Evolutionary conservation across 2,797 vertebrate genomes (phyloP).

Genomic region (Sebastes iracundus): DNA sequence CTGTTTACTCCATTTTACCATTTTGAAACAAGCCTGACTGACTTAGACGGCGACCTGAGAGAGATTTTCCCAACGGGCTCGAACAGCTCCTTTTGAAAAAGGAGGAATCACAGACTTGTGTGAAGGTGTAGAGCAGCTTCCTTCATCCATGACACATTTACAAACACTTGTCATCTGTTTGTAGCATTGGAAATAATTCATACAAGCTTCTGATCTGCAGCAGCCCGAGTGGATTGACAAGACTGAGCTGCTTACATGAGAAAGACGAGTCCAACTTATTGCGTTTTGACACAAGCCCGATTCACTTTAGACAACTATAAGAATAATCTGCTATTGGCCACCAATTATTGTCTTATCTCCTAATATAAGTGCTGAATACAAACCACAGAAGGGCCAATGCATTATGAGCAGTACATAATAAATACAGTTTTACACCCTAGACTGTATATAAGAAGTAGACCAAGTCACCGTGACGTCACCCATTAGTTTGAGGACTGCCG

Average conservation of each 20-base stretch:
- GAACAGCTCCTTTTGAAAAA: neutral
- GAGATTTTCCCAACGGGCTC: neutral
- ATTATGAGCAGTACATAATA: neutral
- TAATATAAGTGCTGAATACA: neutral
- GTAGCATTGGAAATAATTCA: neutral
- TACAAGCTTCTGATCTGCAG: neutral
- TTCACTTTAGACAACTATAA: neutral
- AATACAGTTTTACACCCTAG: no score
- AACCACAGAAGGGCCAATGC: neutral
- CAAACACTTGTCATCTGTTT: neutral
- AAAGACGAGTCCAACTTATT: neutral
- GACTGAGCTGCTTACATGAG: neutral
- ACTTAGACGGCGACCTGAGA: neutral
- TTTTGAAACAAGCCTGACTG: neutral
- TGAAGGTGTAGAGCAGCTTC: neutral
- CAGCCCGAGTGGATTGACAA: neutral
- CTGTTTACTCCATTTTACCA: neutral
- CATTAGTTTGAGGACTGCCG: neutral
- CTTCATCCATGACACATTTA: neutral
- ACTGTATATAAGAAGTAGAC: no score
- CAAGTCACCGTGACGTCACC: no score
- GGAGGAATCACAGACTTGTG: neutral
- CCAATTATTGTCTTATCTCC: neutral
- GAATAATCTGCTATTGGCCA: neutral
- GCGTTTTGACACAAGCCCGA: neutral